Percentiles rank a stretch among this genome's conserved stretches.
phyloP scores from a whole-genome alignment of 2,797 vertebrate species.

The Phoebastria nigripes region DNA sequence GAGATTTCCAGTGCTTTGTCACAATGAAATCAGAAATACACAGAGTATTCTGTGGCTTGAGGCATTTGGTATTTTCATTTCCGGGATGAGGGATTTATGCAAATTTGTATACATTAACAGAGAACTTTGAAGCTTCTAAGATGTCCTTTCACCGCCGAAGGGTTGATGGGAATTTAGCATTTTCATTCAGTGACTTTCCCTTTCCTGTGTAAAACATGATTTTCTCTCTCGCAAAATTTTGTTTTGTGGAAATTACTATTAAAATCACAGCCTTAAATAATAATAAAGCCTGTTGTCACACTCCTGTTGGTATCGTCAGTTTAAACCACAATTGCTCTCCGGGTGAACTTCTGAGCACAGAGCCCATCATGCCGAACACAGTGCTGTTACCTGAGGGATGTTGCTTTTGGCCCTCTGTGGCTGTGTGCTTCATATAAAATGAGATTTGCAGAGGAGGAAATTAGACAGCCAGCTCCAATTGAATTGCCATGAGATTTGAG shows the following conservation, averaged over 20 bases:
- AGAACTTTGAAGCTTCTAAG: slow-evolving; percentile 20
- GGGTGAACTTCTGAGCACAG: neutral
- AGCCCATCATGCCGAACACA: neutral
- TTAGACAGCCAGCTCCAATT: neutral
- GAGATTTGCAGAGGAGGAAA: slow-evolving; percentile 7
- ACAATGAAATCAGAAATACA: neutral
- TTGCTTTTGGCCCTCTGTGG: neutral
- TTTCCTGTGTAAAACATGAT: neutral
- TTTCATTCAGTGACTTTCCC: neutral
- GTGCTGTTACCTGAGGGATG: neutral
- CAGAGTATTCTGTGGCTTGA: neutral
- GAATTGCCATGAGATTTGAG: neutral
- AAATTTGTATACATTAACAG: neutral
- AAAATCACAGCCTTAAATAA: neutral
- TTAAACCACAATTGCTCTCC: neutral
- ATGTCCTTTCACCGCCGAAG: neutral
- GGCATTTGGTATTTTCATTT: slow-evolving; percentile 28
- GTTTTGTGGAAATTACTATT: neutral
- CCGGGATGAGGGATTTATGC: slow-evolving; percentile 28
- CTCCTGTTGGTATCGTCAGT: neutral
- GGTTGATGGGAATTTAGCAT: neutral
- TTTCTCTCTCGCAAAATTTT: neutral
- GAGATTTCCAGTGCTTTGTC: neutral
- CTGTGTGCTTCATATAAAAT: neutral
- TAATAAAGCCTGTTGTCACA: neutral